Conservation (phyloP, 35 echinoderm and acorn worm species). For the Chiridota heheva region DNA sequence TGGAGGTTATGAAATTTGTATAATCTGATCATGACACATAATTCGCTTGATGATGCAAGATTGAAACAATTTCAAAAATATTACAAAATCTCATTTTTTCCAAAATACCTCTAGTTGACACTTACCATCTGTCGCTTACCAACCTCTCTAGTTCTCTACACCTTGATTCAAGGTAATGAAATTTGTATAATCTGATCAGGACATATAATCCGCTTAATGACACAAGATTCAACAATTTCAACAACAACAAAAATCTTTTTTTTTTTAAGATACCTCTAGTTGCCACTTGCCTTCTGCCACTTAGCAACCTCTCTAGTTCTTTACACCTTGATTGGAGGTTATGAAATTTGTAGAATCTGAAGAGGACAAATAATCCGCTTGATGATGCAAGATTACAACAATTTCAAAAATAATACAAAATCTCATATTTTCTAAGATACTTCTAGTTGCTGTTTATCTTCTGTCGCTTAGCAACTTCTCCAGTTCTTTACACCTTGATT, state of each 20-base stretch:
- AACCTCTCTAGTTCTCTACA: neutral
- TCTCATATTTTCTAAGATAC: neutral
- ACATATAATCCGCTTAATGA: neutral
- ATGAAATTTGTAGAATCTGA: neutral
- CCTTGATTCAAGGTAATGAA: neutral
- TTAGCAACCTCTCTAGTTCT: neutral
- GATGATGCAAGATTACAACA: neutral
- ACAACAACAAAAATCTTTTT: neutral
- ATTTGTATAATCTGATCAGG: neutral
- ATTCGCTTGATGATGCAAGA: conserved; percentile 44
- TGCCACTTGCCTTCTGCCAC: neutral
- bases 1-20: conserved; percentile 18
- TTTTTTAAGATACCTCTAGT: neutral
- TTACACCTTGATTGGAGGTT: neutral
- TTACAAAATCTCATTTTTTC: neutral
- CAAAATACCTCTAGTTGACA: neutral
- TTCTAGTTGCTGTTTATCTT: neutral
- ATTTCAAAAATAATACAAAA: neutral
- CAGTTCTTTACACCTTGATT: neutral
- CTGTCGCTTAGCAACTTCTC: neutral
- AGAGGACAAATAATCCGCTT: neutral
- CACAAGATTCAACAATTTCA: neutral
- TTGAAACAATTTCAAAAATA: neutral
- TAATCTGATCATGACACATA: conserved; percentile 58
- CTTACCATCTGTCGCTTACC: neutral